Evolutionary conservation across 2,797 vertebrate species (phyloP).

Genomic region (Sitta carolinensis): DNA sequence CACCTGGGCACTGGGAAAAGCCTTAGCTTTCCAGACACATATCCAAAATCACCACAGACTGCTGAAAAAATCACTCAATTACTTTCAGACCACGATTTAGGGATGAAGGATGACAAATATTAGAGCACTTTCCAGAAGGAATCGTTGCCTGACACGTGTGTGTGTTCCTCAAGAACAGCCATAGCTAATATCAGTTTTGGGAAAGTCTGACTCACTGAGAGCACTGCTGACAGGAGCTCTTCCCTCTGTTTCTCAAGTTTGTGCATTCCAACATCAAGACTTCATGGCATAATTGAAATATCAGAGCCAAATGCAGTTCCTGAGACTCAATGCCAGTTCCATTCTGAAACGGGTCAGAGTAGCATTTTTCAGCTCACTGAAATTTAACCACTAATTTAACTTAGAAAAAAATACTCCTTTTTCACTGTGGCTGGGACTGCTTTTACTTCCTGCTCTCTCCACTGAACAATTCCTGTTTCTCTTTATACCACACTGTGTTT

Average conservation of each 20-base stretch:
- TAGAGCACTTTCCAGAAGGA: neutral
- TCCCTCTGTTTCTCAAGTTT: neutral
- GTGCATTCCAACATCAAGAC: neutral
- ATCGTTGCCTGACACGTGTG: neutral
- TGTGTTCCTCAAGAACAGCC: neutral
- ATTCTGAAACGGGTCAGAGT: neutral
- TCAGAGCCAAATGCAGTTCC: neutral
- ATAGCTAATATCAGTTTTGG: neutral
- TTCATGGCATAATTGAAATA: neutral
- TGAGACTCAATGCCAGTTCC: neutral
- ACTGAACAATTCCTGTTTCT: neutral
- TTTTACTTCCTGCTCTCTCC: neutral
- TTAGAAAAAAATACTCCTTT: neutral
- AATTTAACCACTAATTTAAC: neutral
- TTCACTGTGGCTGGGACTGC: neutral
- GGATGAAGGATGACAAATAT: neutral
- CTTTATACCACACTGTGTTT: neutral
- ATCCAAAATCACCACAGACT: neutral
- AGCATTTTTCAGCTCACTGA: neutral
- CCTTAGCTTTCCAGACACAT: neutral
- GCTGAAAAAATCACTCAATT: neutral
- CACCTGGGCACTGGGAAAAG: neutral
- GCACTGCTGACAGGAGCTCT: neutral
- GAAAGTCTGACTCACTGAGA: neutral
- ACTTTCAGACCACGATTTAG: neutral